These are phyloP conservation scores for Zaprionus africanus DNA, from an alignment of 1,140 invertebrate species.

Conservation along the genomic window DNA sequence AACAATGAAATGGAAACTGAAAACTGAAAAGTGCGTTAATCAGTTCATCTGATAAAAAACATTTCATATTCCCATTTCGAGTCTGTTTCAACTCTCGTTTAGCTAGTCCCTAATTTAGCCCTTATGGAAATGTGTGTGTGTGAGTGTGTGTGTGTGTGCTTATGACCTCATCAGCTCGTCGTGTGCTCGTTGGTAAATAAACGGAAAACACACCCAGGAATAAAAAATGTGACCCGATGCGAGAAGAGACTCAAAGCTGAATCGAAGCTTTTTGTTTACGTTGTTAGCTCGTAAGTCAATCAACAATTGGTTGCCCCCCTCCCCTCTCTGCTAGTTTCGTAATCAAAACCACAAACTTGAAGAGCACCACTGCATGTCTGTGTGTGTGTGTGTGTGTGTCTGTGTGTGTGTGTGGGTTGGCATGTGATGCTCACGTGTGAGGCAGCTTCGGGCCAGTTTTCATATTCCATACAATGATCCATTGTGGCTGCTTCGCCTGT, in stretches of 20 bases:
- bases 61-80: neutral
- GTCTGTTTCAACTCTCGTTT: neutral
- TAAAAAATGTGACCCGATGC: constrained; percentile 55
- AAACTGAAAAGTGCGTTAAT: constrained; percentile 12
- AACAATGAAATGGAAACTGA: neutral
- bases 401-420: constrained; percentile 56
- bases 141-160: neutral
- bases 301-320: constrained; percentile 68
- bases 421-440: constrained; percentile 76
- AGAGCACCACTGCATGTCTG: constrained; percentile 21
- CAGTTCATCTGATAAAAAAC: neutral
- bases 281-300: constrained; percentile 57
- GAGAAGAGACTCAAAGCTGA: constrained; percentile 17
- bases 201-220: constrained; percentile 26
- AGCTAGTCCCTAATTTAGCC: constrained; percentile 5
- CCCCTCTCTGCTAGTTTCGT: constrained; percentile 38
- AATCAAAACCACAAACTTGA: constrained; percentile 41
- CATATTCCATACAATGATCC: constrained; percentile 47
- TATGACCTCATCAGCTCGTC: constrained; percentile 65
- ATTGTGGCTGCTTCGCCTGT: constrained; percentile 30
- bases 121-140: neutral
- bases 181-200: constrained; percentile 46
- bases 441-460: constrained; percentile 36
- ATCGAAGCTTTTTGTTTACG: constrained; percentile 36
- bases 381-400: constrained; percentile 22